These are phyloP conservation scores for Pontoporia blainvillei DNA, from an alignment of 2,113 vertebrate genomes.

Conservation along the genomic window DNA sequence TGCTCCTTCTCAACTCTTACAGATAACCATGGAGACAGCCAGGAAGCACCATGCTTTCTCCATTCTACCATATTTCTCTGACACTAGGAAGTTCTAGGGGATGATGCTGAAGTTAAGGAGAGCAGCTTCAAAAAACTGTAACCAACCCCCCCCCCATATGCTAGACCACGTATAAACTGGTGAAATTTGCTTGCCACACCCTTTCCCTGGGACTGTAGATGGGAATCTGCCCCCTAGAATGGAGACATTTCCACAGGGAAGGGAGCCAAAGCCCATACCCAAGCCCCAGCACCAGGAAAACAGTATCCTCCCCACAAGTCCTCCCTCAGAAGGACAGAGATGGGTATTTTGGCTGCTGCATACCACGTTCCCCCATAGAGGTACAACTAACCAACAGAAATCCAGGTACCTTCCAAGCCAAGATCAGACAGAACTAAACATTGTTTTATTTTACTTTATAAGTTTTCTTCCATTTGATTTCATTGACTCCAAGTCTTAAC, in stretches of 20 bases:
- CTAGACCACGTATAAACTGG: neutral
- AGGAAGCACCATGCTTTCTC: neutral
- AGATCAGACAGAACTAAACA: neutral
- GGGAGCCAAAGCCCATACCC: neutral
- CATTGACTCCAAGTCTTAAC: neutral
- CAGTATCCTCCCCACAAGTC: neutral
- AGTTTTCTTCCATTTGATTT: conserved; percentile 15
- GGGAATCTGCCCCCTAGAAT: conserved; percentile 36
- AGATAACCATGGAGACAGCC: neutral
- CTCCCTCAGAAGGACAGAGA: neutral
- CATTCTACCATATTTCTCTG: neutral
- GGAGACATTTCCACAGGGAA: conserved; percentile 10
- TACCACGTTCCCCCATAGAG: neutral
- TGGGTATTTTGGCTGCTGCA: neutral
- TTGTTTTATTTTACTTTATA: neutral
- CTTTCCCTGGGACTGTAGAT: neutral
- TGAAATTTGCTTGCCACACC: neutral
- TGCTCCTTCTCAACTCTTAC: neutral
- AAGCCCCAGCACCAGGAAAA: neutral
- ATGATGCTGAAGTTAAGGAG: neutral
- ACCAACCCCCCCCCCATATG: neutral
- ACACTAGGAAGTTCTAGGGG: neutral
- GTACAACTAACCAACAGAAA: neutral
- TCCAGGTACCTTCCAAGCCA: neutral
- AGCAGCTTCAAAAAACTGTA: neutral